These are phyloP conservation scores for Montipora foliosa DNA, from an alignment of 64 coral and sea anemone species.

Conservation along the genomic window DNA sequence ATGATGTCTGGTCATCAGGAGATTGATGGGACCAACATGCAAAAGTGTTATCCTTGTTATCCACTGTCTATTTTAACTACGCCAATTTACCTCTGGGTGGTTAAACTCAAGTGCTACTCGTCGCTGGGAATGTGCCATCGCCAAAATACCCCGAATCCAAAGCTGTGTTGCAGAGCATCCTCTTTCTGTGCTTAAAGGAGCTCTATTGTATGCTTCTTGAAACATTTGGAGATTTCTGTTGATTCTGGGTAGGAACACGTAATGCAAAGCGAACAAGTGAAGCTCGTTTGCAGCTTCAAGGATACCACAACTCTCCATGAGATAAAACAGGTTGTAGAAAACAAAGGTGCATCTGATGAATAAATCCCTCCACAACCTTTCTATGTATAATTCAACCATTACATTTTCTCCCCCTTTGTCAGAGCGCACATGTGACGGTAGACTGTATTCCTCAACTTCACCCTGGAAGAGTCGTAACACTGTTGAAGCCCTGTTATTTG, in stretches of 20 bases:
- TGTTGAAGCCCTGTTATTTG: slow-evolving; percentile 67
- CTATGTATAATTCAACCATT: slow-evolving; percentile 61
- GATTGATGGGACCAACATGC: too few relatives aligned
- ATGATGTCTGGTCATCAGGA: too few relatives aligned
- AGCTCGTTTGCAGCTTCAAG: slow-evolving; percentile 51
- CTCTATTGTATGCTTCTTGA: slow-evolving; percentile 59
- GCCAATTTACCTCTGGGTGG: slow-evolving; percentile 41
- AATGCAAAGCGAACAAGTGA: slow-evolving; percentile 28
- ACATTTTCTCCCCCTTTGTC: slow-evolving; percentile 75
- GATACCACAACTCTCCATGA: slow-evolving; percentile 9
- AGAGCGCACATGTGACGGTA: slow-evolving; percentile 59
- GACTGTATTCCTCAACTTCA: slow-evolving; percentile 30
- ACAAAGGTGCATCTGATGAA: slow-evolving; percentile 71
- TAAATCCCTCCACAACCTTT: slow-evolving; percentile 66
- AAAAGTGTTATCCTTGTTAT: too few relatives aligned
- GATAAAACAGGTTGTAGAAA: slow-evolving; percentile 54
- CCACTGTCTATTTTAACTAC: too few relatives aligned
- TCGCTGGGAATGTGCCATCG: slow-evolving; percentile 44
- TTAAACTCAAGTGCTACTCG: slow-evolving; percentile 63
- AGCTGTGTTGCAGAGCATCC: slow-evolving; percentile 65
- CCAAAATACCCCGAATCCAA: slow-evolving; percentile 72
- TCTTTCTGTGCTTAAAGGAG: slow-evolving; percentile 67
- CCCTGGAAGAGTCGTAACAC: slow-evolving; percentile 37
- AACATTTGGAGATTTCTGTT: slow-evolving; percentile 45
- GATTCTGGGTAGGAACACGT: background rate